Conservation (phyloP, 2,113 vertebrate genomes). For the Macrotis lagotis region DNA sequence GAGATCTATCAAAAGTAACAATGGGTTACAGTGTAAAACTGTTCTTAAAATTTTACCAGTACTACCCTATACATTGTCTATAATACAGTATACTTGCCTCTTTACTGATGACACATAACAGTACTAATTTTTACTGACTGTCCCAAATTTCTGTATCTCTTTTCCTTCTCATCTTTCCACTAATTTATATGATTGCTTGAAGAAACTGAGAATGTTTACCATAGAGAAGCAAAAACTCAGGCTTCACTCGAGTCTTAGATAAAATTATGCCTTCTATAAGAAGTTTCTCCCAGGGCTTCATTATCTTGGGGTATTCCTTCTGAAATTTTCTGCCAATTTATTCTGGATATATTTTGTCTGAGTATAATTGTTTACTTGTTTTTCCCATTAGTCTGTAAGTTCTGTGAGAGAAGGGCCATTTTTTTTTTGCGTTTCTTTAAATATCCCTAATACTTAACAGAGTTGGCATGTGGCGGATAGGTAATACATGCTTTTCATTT, state of each 20-base stretch:
- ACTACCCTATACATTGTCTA: neutral
- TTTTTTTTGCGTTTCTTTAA: neutral
- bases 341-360: neutral
- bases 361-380: neutral
- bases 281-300: neutral
- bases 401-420: neutral
- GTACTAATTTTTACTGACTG: neutral
- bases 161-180: neutral
- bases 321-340: neutral
- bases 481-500: neutral
- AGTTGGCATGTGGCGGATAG: neutral
- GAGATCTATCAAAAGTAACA: neutral
- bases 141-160: neutral
- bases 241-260: neutral
- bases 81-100: neutral
- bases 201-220: neutral
- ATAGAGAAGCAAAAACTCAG: neutral
- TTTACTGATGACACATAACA: neutral
- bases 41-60: neutral
- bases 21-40: neutral
- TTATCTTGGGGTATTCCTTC: neutral
- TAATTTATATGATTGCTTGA: neutral
- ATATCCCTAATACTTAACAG: neutral
- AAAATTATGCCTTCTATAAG: neutral
- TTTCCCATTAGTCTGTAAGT: neutral